Percentiles rank a stretch among this genome's conserved stretches.
These are phyloP conservation scores for Troides helena DNA, from an alignment of 2,888 invertebrate genomes.

Conservation along the genomic window DNA sequence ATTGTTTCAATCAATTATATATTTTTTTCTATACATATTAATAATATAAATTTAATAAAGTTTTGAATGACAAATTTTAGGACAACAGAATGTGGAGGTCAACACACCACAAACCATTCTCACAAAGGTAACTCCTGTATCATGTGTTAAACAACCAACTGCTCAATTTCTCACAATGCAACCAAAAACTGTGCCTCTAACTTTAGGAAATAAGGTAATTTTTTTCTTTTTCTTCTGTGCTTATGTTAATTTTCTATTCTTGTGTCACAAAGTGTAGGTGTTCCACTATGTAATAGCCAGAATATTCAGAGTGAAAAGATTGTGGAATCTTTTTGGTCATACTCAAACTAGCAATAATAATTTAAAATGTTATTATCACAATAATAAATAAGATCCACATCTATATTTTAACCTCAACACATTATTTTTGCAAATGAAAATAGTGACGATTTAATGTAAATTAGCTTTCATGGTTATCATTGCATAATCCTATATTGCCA, in stretches of 20 bases:
- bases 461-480: not conserved
- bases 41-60: not conserved
- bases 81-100: slow-evolving; percentile 42
- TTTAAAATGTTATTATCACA: no score
- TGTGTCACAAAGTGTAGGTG: no score
- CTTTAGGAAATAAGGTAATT: slow-evolving; percentile 42
- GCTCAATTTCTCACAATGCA: slow-evolving; percentile 57
- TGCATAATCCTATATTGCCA: not conserved
- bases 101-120: slow-evolving; percentile 49
- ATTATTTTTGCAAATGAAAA: not conserved
- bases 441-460: not conserved
- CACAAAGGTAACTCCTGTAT: slow-evolving; percentile 50
- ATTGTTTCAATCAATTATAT: slow-evolving; percentile 5
- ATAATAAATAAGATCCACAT: no score
- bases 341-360: no score
- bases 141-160: slow-evolving; percentile 36
- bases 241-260: no score
- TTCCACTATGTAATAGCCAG: no score
- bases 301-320: no score
- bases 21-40: not conserved
- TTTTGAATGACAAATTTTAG: slow-evolving; percentile 31
- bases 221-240: not conserved
- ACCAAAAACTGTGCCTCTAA: slow-evolving; percentile 59
- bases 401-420: no score
- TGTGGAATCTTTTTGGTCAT: no score